Evolutionary conservation across 2,888 invertebrate species (phyloP), one percentile per base, ranked within the genome.

Genomic region (Mamestra brassicae): DNA sequence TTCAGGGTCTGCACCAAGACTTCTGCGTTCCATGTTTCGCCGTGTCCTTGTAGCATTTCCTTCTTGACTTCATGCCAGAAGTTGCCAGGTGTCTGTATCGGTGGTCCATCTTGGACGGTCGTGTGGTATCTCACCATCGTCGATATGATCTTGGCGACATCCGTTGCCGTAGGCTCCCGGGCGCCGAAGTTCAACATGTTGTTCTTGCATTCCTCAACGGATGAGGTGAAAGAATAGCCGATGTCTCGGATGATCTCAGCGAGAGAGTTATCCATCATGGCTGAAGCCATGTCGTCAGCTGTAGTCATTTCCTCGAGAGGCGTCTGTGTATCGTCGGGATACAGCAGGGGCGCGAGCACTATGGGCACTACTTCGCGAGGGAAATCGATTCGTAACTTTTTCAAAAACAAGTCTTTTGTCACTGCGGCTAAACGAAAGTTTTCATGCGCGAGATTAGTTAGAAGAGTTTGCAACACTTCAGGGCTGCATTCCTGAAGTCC

Each of bases 171-270:
- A 57, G 99, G 97, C 95, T 98, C 99, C 79, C 98, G 97, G 26
- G 97, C 97, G 34, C 98, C 98, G 86, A 99, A 97, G 90, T 98
- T 98, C 82, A 98, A 96, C 93, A 99, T 97, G 90, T 98, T 98
- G 91, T 97, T 98, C 87, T 99, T 98, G 92, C 99, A 99, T 93
- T 98, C 98, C 90, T 99, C 99, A 63, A 98, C 97, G 38, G 98
- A 97, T 71, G 97, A 96, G 73, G 99, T 99, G 93, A 99, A 99
- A 86, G 97, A 97, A 95, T 98, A 99, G 71, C 99, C 99, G 91
- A 99, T 97, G 95, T 99, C 99, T 92, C 98, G 97, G 90, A 99
- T 98, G 90, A 99, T 97, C 91, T 99, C 99, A 83, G 99, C 98
- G 91, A 98, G 96, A 80, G 98, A 97, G 92, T 97, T 98, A 88